These are phyloP conservation scores for Leptodactylus fuscus DNA, from an alignment of 2,113 vertebrate species.

Conservation along the genomic window DNA sequence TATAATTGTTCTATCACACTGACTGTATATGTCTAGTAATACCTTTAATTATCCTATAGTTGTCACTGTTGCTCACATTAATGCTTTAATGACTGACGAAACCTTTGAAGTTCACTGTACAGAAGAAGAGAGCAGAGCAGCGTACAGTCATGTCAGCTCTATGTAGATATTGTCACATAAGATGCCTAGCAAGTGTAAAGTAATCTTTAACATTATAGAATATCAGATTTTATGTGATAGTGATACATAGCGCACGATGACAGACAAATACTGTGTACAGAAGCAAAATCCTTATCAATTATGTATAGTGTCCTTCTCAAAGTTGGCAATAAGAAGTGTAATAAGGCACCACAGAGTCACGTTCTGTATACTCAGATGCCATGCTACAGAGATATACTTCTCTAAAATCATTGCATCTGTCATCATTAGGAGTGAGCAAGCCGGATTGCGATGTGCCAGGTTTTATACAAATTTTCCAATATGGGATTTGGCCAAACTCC, in stretches of 20 bases:
- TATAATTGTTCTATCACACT: no score
- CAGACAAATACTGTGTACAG: neutral
- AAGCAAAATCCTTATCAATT: neutral
- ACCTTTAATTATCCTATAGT: constrained; percentile 26
- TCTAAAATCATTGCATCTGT: no score
- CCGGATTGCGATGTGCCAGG: no score
- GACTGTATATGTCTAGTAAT: neutral
- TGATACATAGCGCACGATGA: neutral
- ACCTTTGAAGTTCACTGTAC: constrained; percentile 10
- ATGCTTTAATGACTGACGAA: neutral
- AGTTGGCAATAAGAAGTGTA: no score
- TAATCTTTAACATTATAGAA: neutral
- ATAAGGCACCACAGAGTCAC: no score
- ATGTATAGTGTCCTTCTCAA: no score
- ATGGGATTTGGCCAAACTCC: no score
- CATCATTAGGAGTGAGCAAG: no score
- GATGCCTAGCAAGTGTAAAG: neutral
- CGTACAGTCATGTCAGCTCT: neutral
- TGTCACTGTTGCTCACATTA: constrained; percentile 5
- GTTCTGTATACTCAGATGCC: no score
- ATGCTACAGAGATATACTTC: no score
- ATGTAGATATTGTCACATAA: neutral
- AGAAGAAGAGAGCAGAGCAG: neutral
- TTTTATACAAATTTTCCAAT: no score
- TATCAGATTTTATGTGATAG: neutral